Conservation (phyloP, 2,113 vertebrate species). For the Zootoca vivipara region DNA sequence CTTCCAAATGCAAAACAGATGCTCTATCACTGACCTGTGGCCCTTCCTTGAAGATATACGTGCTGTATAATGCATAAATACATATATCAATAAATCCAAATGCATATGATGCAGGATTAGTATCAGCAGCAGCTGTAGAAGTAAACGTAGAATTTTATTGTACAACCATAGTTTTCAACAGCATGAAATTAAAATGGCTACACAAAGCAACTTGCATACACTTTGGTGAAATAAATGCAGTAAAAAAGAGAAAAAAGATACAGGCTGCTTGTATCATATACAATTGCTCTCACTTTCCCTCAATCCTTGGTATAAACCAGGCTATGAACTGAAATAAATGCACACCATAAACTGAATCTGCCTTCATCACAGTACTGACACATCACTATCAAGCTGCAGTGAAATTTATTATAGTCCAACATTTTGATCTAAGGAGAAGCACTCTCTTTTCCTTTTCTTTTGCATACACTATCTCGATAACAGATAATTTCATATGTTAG, state of each 20-base stretch:
- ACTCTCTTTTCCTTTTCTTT: background rate
- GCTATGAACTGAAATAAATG: background rate
- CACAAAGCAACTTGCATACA: background rate
- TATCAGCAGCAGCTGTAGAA: too few species aligned
- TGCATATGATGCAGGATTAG: too few species aligned
- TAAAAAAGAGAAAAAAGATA: too few species aligned
- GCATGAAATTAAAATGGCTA: background rate
- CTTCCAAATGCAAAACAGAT: too few species aligned
- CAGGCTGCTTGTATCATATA: background rate
- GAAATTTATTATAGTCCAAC: background rate
- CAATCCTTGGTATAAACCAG: background rate
- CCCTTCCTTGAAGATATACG: too few species aligned
- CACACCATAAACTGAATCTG: background rate
- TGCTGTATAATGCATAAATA: too few species aligned
- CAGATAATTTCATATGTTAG: background rate
- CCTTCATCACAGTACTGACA: background rate
- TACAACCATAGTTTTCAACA: too few species aligned
- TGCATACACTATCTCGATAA: background rate
- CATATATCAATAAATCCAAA: too few species aligned
- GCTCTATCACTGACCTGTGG: too few species aligned
- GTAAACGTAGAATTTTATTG: too few species aligned
- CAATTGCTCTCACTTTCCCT: background rate
- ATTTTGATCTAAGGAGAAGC: background rate
- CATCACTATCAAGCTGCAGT: background rate
- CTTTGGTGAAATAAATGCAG: too few species aligned